Base-by-base conservation (phyloP, 2,888 invertebrate genomes). In the Drosophila monieri region DNA sequence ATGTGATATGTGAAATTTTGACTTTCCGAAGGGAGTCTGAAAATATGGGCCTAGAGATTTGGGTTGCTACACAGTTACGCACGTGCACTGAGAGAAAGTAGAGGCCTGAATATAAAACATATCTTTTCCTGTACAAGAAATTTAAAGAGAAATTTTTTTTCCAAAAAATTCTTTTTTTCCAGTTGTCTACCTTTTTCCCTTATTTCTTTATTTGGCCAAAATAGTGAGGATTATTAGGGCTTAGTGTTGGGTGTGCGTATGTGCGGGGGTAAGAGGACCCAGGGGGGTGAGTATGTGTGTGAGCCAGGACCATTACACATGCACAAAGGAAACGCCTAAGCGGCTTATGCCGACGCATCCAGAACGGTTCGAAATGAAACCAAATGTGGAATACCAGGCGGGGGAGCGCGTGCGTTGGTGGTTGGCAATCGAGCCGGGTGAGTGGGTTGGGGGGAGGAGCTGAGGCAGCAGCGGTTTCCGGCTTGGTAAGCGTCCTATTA, bases 241-340 rank as follows among this genome's bases (percentile, higher is more conserved):
- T 80, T 87, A 85, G 66, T 58, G 52, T 61, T 52, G 41, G 23
- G 51, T 54, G 43, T 73, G 73, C 54, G 44, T 54, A 18, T n/a
- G 73, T 48, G 43, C 14, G 1, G 21, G 69, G 44, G 44, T 18
- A 44, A 41, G 15, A 30, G 41, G 39, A 15, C 39, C 39, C 21
- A n/a, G 32, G 48, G 23, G 51, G 41, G 53, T 35, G 46, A 27
- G 53, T 12, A 25, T 47, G 56, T 55, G 43, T 53, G 56, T 44
- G 69, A 53, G 67, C 62, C 57, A 67, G 77, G 51, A 59, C 71
- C 51, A 67, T 67, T 67, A 67, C 67, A 59, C 69, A 86, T 86
- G 80, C 74, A 84, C 78, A 84, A 84, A 84, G 88, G 88, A 86
- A 84, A 84, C 74, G 74, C 67, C 46, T 84, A 84, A 84, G 84